Evolutionary conservation across 1,140 invertebrate species (phyloP).

Genomic region (Cecropterus lyciades): DNA sequence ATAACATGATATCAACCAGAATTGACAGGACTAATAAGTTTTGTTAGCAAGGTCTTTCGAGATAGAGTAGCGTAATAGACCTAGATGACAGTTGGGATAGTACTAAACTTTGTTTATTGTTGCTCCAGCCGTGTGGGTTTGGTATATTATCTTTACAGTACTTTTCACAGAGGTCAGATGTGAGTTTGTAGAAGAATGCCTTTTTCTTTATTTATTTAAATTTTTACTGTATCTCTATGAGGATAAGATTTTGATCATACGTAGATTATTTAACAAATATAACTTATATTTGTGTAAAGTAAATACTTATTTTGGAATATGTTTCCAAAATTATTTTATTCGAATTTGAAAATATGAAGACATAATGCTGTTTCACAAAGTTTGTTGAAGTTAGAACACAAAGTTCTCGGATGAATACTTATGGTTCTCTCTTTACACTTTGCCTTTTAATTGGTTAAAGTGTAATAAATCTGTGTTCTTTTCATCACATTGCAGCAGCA

Average conservation of each 20-base stretch:
- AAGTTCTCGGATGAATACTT: conserved; percentile 15
- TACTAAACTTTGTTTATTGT: neutral
- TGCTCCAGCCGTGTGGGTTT: neutral
- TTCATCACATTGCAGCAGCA: too few species aligned
- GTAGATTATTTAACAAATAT: too few species aligned
- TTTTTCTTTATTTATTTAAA: too few species aligned
- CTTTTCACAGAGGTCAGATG: conserved; percentile 3
- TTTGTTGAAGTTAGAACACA: conserved; percentile 27
- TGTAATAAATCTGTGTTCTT: too few species aligned
- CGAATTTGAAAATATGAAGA: neutral
- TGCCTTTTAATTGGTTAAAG: too few species aligned
- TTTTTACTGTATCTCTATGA: too few species aligned
- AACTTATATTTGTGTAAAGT: too few species aligned
- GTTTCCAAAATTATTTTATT: too few species aligned
- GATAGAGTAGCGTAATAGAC: neutral
- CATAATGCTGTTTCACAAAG: conserved; percentile 13
- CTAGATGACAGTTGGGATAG: neutral
- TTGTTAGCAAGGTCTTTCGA: conserved; percentile 8
- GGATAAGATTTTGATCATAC: too few species aligned
- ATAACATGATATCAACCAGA: conserved; percentile 1
- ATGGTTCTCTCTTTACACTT: too few species aligned
- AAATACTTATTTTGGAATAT: too few species aligned
- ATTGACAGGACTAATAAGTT: conserved; percentile 11
- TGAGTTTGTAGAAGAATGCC: too few species aligned
- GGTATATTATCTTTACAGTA: neutral